These are phyloP conservation scores for Cataglyphis albicans DNA, from an alignment of 2,888 invertebrate species.

Conservation along the genomic window DNA sequence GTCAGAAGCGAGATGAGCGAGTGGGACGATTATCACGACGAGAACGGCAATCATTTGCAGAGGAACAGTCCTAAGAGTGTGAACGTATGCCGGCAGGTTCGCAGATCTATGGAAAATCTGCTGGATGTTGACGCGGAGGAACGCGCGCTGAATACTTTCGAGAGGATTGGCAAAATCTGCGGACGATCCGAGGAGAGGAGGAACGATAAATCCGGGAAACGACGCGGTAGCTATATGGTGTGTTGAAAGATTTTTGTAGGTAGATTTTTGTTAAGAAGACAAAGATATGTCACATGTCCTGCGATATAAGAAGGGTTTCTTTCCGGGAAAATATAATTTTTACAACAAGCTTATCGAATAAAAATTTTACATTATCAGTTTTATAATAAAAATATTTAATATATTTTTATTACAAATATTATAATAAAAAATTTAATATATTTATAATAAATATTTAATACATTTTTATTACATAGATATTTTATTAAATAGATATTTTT, in stretches of 20 bases:
- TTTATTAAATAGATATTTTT: background rate
- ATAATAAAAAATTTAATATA: too few species aligned
- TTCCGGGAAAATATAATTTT: background rate
- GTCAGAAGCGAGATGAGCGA: slow-evolving; percentile 89
- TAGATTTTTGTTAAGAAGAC: background rate
- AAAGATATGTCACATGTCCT: background rate
- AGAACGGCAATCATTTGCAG: slow-evolving; percentile 89
- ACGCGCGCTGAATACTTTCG: slow-evolving; percentile 72
- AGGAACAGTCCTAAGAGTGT: slow-evolving; percentile 86
- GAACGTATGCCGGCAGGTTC: slow-evolving; percentile 87
- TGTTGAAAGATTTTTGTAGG: slow-evolving; percentile 64
- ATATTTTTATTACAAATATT: background rate
- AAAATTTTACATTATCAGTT: background rate
- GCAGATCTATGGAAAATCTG: slow-evolving; percentile 91
- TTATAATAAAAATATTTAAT: background rate
- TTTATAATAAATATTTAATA: background rate
- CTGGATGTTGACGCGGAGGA: slow-evolving; percentile 84
- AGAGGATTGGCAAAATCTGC: slow-evolving; percentile 74
- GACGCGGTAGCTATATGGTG: slow-evolving; percentile 85
- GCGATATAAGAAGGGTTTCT: background rate
- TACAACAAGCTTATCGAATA: background rate
- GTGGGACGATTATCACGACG: slow-evolving; percentile 89
- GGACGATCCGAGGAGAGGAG: slow-evolving; percentile 74
- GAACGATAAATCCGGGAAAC: slow-evolving; percentile 77
- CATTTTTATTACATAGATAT: background rate